Evolutionary conservation across 1,140 invertebrate genomes (phyloP), one percentile per base, ranked within the genome.

Genomic region (Achatina immaculata): DNA sequence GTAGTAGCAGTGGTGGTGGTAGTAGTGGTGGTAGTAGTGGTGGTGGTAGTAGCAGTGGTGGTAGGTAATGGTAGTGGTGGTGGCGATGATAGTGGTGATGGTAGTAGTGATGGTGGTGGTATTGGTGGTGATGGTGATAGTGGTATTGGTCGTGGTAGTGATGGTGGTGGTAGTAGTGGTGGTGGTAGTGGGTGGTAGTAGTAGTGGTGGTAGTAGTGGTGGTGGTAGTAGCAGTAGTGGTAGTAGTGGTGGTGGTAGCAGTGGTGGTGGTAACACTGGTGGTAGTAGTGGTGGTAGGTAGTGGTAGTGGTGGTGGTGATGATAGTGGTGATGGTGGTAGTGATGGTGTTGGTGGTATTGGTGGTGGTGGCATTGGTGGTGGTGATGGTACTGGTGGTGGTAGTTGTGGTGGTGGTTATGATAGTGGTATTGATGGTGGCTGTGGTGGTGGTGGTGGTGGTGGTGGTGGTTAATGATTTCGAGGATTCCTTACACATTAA

Each of bases 371-470:
- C 19, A 19, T 77, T 71, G 28, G 40, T 77, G 78, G 42, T 76
- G 82, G 19, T 69, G 48, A n/a, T 80, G 62, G 0, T 81, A 24
- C 0, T 79, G 81, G 4, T 72, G 73, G n/a, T 72, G 62, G 43
- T 75, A 81, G 19, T 84, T 11, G 7, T 48, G 45, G 19, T 48
- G 45, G 19, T 48, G 45, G 7, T 19, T 11, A 48, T 48, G 19
- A 48, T 48, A 19, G 19, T 48, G 19, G 19, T 48, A 19, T 11
- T 48, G 45, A 7, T 48, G 45, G 7, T 48, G 45, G 7, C 19
- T 11, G 19, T 48, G 45, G 19, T 48, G 45, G 19, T 48, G 45
- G 7, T 48, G 45, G 19, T 74, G 62, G 14, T 66, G n/a, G n/a
- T 11, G 36, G n/a, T n/a, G 36, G n/a, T 66, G 45, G 7, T n/a